Conservation (phyloP, 2,888 invertebrate genomes). For the Sarcophaga subvicina region DNA sequence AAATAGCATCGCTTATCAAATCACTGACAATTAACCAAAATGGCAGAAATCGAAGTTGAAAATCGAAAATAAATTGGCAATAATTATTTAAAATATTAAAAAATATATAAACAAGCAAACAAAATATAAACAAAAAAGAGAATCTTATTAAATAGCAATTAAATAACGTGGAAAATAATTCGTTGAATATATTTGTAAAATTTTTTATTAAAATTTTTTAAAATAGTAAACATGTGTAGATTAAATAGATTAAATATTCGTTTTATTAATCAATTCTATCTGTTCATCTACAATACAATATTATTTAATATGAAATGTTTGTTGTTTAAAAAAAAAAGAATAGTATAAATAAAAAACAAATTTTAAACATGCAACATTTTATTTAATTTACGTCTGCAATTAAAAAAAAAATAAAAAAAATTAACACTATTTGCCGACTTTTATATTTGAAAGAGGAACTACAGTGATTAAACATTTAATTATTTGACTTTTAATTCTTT, state of each 20-base stretch:
- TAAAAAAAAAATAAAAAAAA: background rate
- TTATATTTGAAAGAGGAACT: background rate
- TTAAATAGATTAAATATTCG: background rate
- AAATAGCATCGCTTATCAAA: too few species aligned
- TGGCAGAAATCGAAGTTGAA: too few species aligned
- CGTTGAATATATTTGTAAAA: background rate
- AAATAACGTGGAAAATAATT: background rate
- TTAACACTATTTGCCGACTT: background rate
- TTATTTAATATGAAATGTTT: background rate
- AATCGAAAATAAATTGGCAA: too few species aligned
- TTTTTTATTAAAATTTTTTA: background rate
- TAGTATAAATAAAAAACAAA: background rate
- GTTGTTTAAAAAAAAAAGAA: conserved; percentile 62
- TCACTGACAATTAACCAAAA: too few species aligned
- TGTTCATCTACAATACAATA: conserved; percentile 52
- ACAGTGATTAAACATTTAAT: conserved; percentile 29
- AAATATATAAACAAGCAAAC: too few species aligned
- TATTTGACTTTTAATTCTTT: background rate
- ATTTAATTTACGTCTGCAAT: too few species aligned
- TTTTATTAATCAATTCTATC: background rate
- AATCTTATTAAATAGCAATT: conserved; percentile 16
- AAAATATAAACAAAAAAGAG: background rate
- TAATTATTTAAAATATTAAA: too few species aligned
- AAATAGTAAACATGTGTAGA: background rate
- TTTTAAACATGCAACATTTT: too few species aligned